Evolutionary conservation across 2,113 vertebrate genomes (phyloP).

Genomic region (rabbit (Oryctolagus cuniculus)): mOryCun1.1 NC_091450.1:43698001-43698500

Average conservation of each 20-base stretch:
- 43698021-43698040: not conserved
- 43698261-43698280: not conserved
- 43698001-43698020: not conserved
- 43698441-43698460: not conserved
- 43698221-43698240: not conserved
- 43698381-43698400: accelerated
- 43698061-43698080: not conserved
- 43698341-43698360: not conserved
- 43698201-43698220: not conserved
- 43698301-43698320: too few species aligned
- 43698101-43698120: constrained; percentile 2
- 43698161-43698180: accelerated
- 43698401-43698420: not conserved
- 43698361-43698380: not conserved
- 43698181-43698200: accelerated
- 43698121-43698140: not conserved
- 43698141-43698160: not conserved
- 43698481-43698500: not conserved
- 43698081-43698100: not conserved
- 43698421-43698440: not conserved
- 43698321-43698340: not conserved
- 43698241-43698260: not conserved
- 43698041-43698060: not conserved
- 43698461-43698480: not conserved
- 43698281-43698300: not conserved